Conservation (phyloP, 2,113 vertebrate genomes). For the Ibidorhyncha struthersii region DNA sequence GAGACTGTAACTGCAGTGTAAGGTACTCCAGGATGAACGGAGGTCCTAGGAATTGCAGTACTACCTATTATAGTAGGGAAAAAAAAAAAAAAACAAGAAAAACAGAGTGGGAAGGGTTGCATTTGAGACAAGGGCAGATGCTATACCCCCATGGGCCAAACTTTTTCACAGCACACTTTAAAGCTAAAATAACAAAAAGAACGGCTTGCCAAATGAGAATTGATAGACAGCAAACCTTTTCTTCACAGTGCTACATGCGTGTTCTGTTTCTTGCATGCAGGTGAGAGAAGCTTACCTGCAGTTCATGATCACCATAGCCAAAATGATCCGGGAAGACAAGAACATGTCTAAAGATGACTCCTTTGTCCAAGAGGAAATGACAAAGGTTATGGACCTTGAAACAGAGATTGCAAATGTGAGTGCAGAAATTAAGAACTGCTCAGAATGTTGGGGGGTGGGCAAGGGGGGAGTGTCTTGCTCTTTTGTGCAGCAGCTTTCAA, state of each 20-base stretch:
- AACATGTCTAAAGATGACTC: slow-evolving; percentile 80
- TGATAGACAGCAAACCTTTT: neutral
- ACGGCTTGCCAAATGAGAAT: neutral
- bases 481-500: neutral
- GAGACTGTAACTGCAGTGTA: neutral
- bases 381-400: slow-evolving; percentile 89
- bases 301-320: slow-evolving; percentile 89
- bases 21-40: neutral
- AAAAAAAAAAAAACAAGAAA: neutral
- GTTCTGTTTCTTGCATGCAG: slow-evolving; percentile 51
- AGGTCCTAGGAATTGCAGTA: neutral
- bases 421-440: neutral
- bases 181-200: neutral
- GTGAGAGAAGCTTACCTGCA: slow-evolving; percentile 92
- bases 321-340: slow-evolving; percentile 86
- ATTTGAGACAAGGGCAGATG: neutral
- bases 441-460: neutral
- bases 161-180: neutral
- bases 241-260: neutral
- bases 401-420: slow-evolving; percentile 92
- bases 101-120: neutral
- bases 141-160: neutral
- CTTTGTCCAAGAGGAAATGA: slow-evolving; percentile 87
- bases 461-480: neutral
- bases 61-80: neutral